Base-by-base conservation (phyloP, 2,113 vertebrate genomes). In the Larimichthys polyactis region DNA sequence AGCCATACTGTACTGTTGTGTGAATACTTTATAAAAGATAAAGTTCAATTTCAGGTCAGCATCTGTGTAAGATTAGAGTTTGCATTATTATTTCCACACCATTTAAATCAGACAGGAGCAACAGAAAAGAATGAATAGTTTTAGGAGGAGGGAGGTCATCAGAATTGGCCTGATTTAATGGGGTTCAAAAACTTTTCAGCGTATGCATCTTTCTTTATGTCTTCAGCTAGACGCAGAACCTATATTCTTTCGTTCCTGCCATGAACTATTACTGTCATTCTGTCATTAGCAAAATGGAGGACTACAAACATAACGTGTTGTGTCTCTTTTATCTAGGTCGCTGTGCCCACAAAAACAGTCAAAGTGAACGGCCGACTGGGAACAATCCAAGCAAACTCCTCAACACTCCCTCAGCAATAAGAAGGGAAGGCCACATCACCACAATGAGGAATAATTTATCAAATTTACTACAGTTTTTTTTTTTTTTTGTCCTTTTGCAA, bases 281-380 rank as follows among this genome's bases (percentile, higher is more conserved):
- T 72, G 52, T 72, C 55, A 62, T 63, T 64, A 40, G 55, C 49
- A 58, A 54, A 64, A 32, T 66, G 36, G n/a, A 70, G 57, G 69
- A 55, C 66, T 70, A 48, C 52, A 80, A 86, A 82, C 51, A 73
- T 85, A 32, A 83, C 48, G 40, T 79, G 71, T 84, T 81, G 44
- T 83, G 59, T 90, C 74, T 86, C 60, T 63, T 77, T 79, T 60
- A 46, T 74, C 81, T 76, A 96, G 96, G 93, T 96, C 2, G 78
- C 93, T 20, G 85, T 71, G 40, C 89, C 93, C 72, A 84, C 68
- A 71, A 96, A 95, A 84, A 96, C 95, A 0, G 44, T 95, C 66
- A 83, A 94, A 84, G 94, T 96, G 77, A 95, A 96, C 11, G 94
- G 95, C 60, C 93, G 92, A 64, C 90, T 95, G 83, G 94, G 96